These are phyloP conservation scores for Lepidurus couesii DNA, from an alignment of 1,140 invertebrate species.

Conservation along the genomic window DNA sequence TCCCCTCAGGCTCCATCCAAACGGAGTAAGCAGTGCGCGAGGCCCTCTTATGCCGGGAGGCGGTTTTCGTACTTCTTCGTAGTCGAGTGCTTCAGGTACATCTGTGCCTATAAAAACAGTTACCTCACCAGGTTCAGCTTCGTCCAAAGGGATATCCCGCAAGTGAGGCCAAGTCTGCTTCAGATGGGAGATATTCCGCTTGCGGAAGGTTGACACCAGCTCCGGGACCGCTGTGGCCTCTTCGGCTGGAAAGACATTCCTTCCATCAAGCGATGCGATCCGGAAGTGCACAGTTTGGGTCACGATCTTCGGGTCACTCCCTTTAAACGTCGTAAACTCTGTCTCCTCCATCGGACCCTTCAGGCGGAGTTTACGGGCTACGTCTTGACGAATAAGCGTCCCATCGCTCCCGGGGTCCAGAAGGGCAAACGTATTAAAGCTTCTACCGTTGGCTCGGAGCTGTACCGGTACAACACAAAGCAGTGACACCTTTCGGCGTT, in stretches of 20 bases:
- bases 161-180: too few species aligned
- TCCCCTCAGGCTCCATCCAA: slow-evolving; percentile 23
- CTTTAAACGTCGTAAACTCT: not conserved
- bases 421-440: not conserved
- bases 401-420: not conserved
- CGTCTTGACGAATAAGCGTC: not conserved
- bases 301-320: not conserved
- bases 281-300: not conserved
- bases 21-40: not conserved
- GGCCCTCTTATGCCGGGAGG: not conserved
- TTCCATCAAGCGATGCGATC: not conserved
- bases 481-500: too few species aligned
- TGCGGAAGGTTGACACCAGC: too few species aligned
- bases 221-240: too few species aligned
- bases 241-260: too few species aligned
- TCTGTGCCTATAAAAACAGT: slow-evolving; percentile 12
- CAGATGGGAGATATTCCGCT: too few species aligned
- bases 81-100: not conserved
- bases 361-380: not conserved
- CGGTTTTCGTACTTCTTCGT: not conserved
- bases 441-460: too few species aligned
- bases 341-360: not conserved
- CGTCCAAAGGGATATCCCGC: too few species aligned
- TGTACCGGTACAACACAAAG: too few species aligned
- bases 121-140: not conserved